phyloP scores from a whole-genome alignment of 2,888 invertebrate species.

The Thereva nobilitata region DNA sequence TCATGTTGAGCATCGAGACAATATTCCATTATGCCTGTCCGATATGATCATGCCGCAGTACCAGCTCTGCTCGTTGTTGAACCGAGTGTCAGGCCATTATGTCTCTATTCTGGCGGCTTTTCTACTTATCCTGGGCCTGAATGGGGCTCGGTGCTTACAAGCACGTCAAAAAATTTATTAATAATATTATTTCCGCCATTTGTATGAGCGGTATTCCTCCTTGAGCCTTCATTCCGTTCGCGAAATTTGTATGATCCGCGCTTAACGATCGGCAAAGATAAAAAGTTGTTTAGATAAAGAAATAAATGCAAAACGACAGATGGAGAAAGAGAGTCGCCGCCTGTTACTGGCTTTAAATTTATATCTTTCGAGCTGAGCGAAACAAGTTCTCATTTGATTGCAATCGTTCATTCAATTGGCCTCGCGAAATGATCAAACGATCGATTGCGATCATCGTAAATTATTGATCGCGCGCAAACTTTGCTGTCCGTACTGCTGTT shows the following conservation, averaged over 20 bases:
- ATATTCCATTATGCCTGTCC: constrained; percentile 34
- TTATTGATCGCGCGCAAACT: constrained; percentile 40
- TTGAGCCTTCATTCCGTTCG: constrained; percentile 26
- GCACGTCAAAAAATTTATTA: constrained; percentile 31
- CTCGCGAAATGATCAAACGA: constrained; percentile 41
- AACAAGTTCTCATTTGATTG: constrained; percentile 40
- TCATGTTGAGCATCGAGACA: constrained; percentile 34
- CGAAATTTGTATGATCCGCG: constrained; percentile 28
- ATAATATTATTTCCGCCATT: constrained; percentile 37
- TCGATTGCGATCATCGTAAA: constrained; percentile 39
- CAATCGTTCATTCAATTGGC: constrained; percentile 40
- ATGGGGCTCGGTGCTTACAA: constrained; percentile 8
- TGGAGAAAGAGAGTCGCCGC: constrained; percentile 30
- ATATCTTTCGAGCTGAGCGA: constrained; percentile 24
- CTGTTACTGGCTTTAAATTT: constrained; percentile 32
- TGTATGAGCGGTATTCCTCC: constrained; percentile 21
- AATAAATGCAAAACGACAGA: constrained; percentile 33
- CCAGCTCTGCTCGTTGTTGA: constrained; percentile 19
- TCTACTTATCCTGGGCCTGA: constrained; percentile 1
- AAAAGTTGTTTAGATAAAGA: constrained; percentile 35
- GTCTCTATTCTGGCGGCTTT: constrained; percentile 40
- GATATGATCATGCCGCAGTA: constrained; percentile 34
- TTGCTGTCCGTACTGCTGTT: constrained; percentile 28
- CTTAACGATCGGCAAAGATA: constrained; percentile 37
- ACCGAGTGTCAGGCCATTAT: constrained; percentile 40